Evolutionary conservation across 2,797 vertebrate genomes (phyloP), one percentile per base, ranked within the genome.

Genomic region (Brachymystax lenok): DNA sequence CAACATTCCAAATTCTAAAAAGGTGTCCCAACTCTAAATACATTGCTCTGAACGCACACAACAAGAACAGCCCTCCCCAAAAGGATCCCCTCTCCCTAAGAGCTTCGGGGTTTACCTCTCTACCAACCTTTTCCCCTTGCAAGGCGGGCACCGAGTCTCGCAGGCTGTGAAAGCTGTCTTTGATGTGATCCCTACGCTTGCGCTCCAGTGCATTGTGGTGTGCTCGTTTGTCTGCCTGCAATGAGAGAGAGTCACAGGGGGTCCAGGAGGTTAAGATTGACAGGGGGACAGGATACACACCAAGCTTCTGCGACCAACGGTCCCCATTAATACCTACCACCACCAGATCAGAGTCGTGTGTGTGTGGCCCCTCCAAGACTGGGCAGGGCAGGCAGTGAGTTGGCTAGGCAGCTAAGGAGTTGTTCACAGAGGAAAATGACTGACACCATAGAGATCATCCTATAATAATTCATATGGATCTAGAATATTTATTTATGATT

Each of bases 131-230:
- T 94, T 99, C 98, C 90, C 98, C 98, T 92, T 98, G 98, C 91
- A 99, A 95, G 56, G 98, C 96, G 56, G 98, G 98, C 83, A 99
- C 97, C 0, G 98, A 99, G 92, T 99, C 98, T 84, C 98, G 96
- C 86, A 99, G 94, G 95, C 98, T 98, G 94, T 99, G 98, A 93
- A 99, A 99, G 93, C 98, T 99, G 95, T 99, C 98, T 95, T 99
- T 99, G 95, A 99, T 99, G 95, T 99, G 98, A 95, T 99, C 98
- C 95, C 98, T 96, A 88, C 98, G 98, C 84, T 99, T 99, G 89
- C 98, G 96, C 94, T 99, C 98, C 96, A 99, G 95, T 80, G 98
- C 98, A 89, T 99, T 99, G 92, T 99, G 98, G 83, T 99, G 98
- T 90, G 98, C 98, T 89, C 98, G 95, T 95, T 99, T 99, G 94